These are phyloP conservation scores for Bombus balteatus DNA, from an alignment of 1,140 invertebrate species.

Conservation along the genomic window DNA sequence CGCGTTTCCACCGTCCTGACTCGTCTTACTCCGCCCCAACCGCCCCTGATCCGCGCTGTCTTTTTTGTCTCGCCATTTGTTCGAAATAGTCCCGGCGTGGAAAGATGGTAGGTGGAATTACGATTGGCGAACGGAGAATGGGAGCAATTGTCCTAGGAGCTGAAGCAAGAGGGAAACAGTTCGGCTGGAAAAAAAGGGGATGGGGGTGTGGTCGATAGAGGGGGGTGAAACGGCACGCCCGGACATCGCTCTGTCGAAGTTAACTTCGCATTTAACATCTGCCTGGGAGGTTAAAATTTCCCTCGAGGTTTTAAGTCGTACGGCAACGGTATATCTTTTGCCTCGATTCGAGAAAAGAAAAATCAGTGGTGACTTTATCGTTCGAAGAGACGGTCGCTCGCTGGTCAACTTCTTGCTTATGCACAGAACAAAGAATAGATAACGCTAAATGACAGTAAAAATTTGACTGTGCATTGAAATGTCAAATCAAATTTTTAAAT, in stretches of 20 bases:
- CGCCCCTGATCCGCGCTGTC: constrained; percentile 43
- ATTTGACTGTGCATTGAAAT: neutral
- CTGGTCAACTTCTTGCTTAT: neutral
- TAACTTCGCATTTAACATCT: constrained; percentile 80
- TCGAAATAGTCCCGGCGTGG: constrained; percentile 68
- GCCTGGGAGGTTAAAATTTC: constrained; percentile 79
- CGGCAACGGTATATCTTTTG: constrained; percentile 67
- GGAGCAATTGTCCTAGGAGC: constrained; percentile 17
- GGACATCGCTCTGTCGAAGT: constrained; percentile 71
- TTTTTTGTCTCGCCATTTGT: constrained; percentile 76
- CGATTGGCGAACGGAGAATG: constrained; percentile 39
- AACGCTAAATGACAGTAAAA: neutral
- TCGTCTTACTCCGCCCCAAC: constrained; percentile 49
- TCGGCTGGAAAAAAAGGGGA: neutral
- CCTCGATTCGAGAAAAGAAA: constrained; percentile 64
- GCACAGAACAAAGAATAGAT: neutral
- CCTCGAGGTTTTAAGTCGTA: constrained; percentile 77
- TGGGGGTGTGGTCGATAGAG: constrained; percentile 4
- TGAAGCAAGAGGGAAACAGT: constrained; percentile 30
- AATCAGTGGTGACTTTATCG: constrained; percentile 68
- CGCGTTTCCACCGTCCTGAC: constrained; percentile 26
- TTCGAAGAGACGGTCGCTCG: neutral
- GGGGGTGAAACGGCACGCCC: constrained; percentile 7
- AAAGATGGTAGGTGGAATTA: constrained; percentile 58
- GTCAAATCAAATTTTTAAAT: neutral